These are phyloP conservation scores for Craterocephalus amniculus DNA, from an alignment of 2,797 vertebrate species.

Conservation along the genomic window DNA sequence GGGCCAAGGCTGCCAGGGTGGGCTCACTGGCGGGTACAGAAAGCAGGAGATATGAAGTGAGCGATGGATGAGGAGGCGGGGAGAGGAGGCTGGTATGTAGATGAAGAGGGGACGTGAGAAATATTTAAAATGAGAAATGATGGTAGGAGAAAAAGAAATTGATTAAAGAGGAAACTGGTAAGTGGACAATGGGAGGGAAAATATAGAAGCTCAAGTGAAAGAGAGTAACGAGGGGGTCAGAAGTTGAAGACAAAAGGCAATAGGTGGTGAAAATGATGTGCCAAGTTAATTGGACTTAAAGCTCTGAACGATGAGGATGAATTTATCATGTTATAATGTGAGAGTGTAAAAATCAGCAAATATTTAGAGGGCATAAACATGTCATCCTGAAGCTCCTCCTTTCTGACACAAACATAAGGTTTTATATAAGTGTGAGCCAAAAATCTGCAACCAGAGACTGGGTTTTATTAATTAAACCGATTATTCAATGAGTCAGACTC, in stretches of 20 bases:
- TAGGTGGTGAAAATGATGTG: slow-evolving; percentile 52
- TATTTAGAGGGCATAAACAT: slow-evolving; percentile 31
- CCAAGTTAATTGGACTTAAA: slow-evolving; percentile 66
- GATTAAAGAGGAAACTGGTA: slow-evolving; percentile 45
- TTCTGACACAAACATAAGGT: slow-evolving; percentile 32
- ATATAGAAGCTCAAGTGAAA: slow-evolving; percentile 35
- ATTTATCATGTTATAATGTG: slow-evolving; percentile 60
- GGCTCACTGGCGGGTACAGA: slow-evolving; percentile 68
- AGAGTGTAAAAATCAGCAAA: slow-evolving; percentile 32
- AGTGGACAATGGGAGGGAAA: slow-evolving; percentile 44
- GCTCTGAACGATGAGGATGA: slow-evolving; percentile 51
- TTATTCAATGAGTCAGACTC: slow-evolving; percentile 72
- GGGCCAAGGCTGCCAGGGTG: slow-evolving; percentile 80
- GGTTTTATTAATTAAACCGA: slow-evolving; percentile 78
- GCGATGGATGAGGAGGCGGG: slow-evolving; percentile 58
- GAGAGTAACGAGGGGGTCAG: slow-evolving; percentile 36
- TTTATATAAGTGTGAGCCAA: slow-evolving; percentile 48
- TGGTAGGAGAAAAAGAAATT: slow-evolving; percentile 38
- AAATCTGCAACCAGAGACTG: slow-evolving; percentile 47
- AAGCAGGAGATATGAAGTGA: slow-evolving; percentile 61
- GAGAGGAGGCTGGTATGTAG: slow-evolving; percentile 61
- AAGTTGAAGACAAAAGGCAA: slow-evolving; percentile 42
- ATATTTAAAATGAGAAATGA: slow-evolving; percentile 62
- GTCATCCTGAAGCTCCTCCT: slow-evolving; percentile 23
- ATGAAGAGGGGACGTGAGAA: slow-evolving; percentile 64